Base-by-base conservation (phyloP, 2,113 vertebrate species). In the Osmerus mordax region DNA sequence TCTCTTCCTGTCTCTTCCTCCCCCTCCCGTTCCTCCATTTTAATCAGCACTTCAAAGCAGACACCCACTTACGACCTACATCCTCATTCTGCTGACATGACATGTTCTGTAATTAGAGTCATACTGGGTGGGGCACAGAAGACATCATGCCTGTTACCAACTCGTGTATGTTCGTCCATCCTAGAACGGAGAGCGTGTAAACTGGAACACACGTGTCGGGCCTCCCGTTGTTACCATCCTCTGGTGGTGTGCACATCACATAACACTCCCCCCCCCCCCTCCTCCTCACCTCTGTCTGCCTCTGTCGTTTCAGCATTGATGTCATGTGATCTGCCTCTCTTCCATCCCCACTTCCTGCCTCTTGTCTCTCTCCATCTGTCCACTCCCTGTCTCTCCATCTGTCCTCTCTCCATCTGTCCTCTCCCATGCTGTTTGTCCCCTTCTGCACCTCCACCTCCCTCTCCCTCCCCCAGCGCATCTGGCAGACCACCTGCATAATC, bases 61-160 rank as follows among this genome's bases (percentile, higher is more conserved):
- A 59, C 63, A 12, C 51, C 63, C 61, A 70, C 72, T 53, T 67
- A 78, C 67, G 75, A 74, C 78, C 81, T 73, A 82, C 76, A 82
- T 85, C 71, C 71, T 65, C 59, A 19, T 81, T 74, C 65, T 77
- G 74, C 73, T 74, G 72, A 81, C 74, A 78, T 6, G 0, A 58
- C 75, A 23, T 69, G 65, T 79, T 70, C 70, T 71, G 23, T 75
- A 80, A 82, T 84, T 83, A 78, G 70, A 61, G 51, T 54, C 41
- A 47, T 53, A 61, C 59, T 60, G 23, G 70, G 52, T 28, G 13
- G 62, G 63, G 4, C 25, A 41, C 41, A 41, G 21, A 14, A 28
- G 12, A 25, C 9, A 36, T 63, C 52, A 72, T 59, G 67, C 1
- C 12, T 29, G 28, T 74, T 64, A 54, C 7, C 56, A 68, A 70